Evolutionary conservation across 1,140 invertebrate genomes (phyloP).

Genomic region (Hetaerina americana): DNA sequence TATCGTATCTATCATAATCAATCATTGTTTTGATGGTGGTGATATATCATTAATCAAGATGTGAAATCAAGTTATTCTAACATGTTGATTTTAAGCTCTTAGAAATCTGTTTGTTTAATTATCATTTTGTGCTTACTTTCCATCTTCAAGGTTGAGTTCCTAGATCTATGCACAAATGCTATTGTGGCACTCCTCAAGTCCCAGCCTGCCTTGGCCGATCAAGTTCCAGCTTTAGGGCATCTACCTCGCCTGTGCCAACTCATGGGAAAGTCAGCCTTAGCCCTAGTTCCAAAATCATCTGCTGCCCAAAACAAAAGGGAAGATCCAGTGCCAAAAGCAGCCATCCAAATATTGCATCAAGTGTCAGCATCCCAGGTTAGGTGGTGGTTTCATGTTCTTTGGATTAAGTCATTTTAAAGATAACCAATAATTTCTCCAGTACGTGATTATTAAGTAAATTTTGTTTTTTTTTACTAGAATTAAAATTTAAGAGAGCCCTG

Average conservation of each 20-base stretch:
- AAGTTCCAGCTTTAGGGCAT: slow-evolving; percentile 86
- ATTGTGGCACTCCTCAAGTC: slow-evolving; percentile 48
- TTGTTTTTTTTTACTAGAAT: neutral
- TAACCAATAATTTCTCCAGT: slow-evolving; percentile 6
- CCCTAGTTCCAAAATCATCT: slow-evolving; percentile 20
- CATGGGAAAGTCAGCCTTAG: slow-evolving; percentile 52
- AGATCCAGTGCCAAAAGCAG: slow-evolving; percentile 36
- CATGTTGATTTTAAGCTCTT: too few relatives aligned
- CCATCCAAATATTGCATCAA: slow-evolving; percentile 75
- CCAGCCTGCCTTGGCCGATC: slow-evolving; percentile 77
- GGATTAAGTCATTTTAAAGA: slow-evolving; percentile 2
- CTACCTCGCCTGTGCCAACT: slow-evolving; percentile 77
- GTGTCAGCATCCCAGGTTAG: slow-evolving; percentile 68
- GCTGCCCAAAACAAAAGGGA: neutral
- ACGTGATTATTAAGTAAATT: slow-evolving; percentile 8
- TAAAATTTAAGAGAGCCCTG: neutral
- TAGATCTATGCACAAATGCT: neutral
- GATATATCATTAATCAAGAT: too few relatives aligned
- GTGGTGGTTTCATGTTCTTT: slow-evolving; percentile 14
- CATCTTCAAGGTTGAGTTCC: neutral
- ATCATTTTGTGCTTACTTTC: neutral
- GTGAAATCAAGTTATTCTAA: too few relatives aligned
- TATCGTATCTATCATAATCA: too few relatives aligned
- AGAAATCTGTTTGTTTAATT: too few relatives aligned
- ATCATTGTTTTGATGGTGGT: too few relatives aligned